phyloP scores from a whole-genome alignment of 1,140 invertebrate species.

The Meteorus sp. region DNA sequence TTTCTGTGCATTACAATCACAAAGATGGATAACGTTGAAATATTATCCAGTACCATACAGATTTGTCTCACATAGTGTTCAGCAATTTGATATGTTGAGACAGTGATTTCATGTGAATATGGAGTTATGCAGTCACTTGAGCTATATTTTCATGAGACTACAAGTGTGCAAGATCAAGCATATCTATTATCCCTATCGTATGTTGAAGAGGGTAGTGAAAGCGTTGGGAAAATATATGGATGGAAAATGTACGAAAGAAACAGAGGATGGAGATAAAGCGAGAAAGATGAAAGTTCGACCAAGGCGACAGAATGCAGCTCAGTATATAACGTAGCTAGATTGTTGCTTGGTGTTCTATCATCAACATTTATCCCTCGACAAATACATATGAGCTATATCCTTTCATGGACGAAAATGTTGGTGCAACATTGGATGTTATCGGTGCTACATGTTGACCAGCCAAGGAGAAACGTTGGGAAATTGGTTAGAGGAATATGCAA shows the following conservation, averaged over 20 bases:
- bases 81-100: too few relatives aligned
- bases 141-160: constrained; percentile 27
- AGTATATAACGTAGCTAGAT: too few relatives aligned
- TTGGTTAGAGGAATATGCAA: too few relatives aligned
- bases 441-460: too few relatives aligned
- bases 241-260: too few relatives aligned
- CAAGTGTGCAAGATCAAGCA: not conserved
- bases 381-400: constrained; percentile 34
- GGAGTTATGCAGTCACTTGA: constrained; percentile 13
- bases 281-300: constrained; percentile 16
- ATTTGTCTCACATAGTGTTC: too few relatives aligned
- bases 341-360: constrained; percentile 37
- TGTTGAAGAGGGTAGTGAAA: too few relatives aligned
- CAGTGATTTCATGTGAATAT: constrained; percentile 8
- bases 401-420: not conserved
- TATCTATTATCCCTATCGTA: constrained; percentile 20
- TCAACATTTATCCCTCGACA: constrained; percentile 42
- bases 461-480: too few relatives aligned
- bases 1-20: too few relatives aligned
- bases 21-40: too few relatives aligned
- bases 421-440: not conserved
- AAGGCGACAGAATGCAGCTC: constrained; percentile 13
- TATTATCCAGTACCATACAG: too few relatives aligned
- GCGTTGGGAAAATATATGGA: too few relatives aligned
- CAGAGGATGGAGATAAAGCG: constrained; percentile 1